phyloP scores from a whole-genome alignment of 2,113 vertebrate species.

The Pantherophis guttatus region DNA sequence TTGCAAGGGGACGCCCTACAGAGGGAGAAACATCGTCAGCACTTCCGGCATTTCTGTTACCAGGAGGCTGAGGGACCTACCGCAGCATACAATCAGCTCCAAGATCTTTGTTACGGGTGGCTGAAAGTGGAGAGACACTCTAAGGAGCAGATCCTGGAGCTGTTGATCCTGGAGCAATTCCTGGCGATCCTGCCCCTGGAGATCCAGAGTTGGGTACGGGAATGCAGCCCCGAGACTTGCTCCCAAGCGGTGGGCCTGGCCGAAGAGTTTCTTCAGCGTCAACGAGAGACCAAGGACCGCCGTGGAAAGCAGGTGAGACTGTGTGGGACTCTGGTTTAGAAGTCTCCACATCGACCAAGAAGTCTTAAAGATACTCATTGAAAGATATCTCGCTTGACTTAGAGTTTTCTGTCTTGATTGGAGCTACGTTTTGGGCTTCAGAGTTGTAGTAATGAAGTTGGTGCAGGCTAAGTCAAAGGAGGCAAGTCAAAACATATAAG shows the following conservation, averaged over 20 bases:
- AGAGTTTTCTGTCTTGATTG: neutral
- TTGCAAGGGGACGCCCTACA: neutral
- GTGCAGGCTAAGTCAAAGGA: neutral
- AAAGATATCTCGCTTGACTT: neutral
- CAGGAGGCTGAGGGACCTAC: neutral
- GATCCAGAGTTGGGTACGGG: slow-evolving; percentile 4
- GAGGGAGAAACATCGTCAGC: neutral
- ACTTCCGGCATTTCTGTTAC: slow-evolving; percentile 14
- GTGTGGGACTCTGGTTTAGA: neutral
- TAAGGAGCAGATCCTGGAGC: slow-evolving; percentile 19
- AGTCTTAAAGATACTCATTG: neutral
- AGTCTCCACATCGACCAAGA: neutral
- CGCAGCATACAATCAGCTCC: neutral
- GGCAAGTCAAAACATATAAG: neutral
- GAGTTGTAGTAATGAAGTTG: too few relatives aligned
- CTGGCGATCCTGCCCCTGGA: neutral
- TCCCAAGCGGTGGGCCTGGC: slow-evolving; percentile 6
- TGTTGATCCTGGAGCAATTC: slow-evolving; percentile 14
- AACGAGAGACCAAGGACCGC: neutral
- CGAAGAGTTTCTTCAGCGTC: neutral
- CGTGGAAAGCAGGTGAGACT: neutral
- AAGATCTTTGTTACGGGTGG: slow-evolving; percentile 6
- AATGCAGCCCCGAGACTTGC: neutral
- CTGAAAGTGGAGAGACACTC: neutral
- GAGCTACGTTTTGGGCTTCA: too few relatives aligned